Conservation (phyloP, 1,140 invertebrate genomes). For the Temnothorax longispinosus region DNA sequence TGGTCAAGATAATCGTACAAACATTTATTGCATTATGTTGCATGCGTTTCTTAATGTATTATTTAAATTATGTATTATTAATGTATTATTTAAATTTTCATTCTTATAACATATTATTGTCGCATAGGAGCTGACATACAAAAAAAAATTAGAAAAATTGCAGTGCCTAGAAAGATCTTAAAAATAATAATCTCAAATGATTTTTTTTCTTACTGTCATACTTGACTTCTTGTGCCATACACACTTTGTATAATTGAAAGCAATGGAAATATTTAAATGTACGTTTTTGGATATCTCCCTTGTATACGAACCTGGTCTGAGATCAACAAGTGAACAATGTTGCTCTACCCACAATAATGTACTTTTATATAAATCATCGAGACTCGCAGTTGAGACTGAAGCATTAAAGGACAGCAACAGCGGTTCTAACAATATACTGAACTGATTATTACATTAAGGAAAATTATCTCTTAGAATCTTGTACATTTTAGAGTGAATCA, state of each 20-base stretch:
- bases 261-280: background rate
- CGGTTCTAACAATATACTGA: conserved; percentile 95
- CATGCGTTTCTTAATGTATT: background rate
- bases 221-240: background rate
- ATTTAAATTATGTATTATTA: background rate
- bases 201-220: background rate
- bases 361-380: conserved; percentile 96
- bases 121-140: background rate
- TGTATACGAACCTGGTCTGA: conserved; percentile 92
- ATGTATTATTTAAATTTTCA: background rate
- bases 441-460: conserved; percentile 87
- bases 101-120: conserved; percentile 1
- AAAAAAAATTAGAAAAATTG: background rate
- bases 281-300: background rate
- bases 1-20: background rate
- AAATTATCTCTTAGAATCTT: conserved; percentile 52
- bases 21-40: background rate
- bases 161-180: background rate
- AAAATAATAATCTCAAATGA: background rate
- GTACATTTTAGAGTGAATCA: background rate
- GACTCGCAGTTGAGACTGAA: conserved; percentile 95
- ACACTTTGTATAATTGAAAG: background rate
- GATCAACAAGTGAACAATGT: conserved; percentile 96
- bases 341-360: conserved; percentile 98
- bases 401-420: conserved; percentile 95